Evolutionary conservation across 2,113 vertebrate species (phyloP).

Genomic region (Eurystomus gularis): DNA sequence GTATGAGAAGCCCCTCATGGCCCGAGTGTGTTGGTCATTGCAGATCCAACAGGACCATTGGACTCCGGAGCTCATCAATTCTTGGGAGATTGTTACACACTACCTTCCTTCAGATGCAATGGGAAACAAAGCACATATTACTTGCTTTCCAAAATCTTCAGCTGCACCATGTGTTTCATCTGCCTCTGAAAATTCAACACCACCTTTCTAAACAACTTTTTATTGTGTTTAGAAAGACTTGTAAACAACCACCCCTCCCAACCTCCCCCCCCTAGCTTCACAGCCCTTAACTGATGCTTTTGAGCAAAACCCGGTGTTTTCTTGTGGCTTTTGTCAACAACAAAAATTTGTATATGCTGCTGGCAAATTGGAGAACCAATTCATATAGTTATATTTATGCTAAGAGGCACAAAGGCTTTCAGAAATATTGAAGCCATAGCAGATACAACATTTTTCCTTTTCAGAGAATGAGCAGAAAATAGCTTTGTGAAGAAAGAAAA

Average conservation of each 20-base stretch:
- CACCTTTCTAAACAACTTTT: background rate
- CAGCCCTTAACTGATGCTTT: background rate
- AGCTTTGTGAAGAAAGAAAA: background rate
- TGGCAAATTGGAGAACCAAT: background rate
- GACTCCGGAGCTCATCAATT: background rate
- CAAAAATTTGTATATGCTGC: background rate
- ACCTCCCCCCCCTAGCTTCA: background rate
- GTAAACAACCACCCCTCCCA: rapidly evolving
- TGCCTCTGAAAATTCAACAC: background rate
- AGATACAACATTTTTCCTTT: background rate
- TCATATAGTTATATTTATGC: background rate
- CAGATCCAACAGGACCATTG: background rate
- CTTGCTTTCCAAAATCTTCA: background rate
- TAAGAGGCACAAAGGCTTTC: background rate
- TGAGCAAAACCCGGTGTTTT: background rate
- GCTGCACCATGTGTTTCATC: background rate
- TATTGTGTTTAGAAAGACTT: background rate
- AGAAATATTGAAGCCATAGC: background rate
- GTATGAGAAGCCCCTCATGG: background rate
- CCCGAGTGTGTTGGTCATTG: background rate
- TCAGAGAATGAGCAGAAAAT: background rate
- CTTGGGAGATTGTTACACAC: background rate
- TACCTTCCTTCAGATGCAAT: background rate
- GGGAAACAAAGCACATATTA: background rate
- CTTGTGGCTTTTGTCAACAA: background rate